Percentiles rank a stretch among this genome's conserved stretches.
Conservation (phyloP, 2,113 vertebrate genomes). For the Hemicordylus capensis region DNA sequence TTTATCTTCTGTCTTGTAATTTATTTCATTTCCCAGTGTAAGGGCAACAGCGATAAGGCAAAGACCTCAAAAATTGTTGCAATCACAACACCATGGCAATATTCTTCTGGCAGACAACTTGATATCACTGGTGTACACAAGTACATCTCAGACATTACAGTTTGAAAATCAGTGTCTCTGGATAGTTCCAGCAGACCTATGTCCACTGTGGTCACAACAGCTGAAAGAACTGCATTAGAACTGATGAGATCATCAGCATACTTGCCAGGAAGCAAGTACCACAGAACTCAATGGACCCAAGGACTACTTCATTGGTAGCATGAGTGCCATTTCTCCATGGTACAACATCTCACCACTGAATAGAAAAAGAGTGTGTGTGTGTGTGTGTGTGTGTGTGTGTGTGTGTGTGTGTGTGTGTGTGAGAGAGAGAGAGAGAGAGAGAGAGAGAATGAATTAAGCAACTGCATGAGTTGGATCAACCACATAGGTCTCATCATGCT, state of each 20-base stretch:
- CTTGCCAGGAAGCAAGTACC: not conserved
- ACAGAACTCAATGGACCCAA: not conserved
- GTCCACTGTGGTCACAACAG: not conserved
- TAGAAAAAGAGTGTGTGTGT: too few species aligned
- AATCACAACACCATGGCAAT: not conserved
- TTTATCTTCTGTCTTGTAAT: not conserved
- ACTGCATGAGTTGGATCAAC: not conserved
- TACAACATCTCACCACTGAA: too few species aligned
- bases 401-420: too few species aligned
- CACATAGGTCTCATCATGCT: not conserved
- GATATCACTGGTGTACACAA: not conserved
- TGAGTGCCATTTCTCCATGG: not conserved
- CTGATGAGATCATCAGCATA: not conserved
- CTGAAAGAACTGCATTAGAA: not conserved
- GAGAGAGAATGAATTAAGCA: not conserved
- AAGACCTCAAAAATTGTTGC: not conserved
- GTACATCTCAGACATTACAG: not conserved
- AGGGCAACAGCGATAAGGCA: not conserved
- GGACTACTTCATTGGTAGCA: not conserved
- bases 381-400: too few species aligned
- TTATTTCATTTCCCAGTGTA: not conserved
- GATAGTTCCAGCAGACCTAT: not conserved
- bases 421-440: too few species aligned
- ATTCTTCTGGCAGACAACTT: not conserved
- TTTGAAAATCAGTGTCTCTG: not conserved